Percentiles rank a stretch among this genome's conserved stretches.
phyloP scores from a whole-genome alignment of 2,797 vertebrate species.

The Enteromius mattozi region DNA sequence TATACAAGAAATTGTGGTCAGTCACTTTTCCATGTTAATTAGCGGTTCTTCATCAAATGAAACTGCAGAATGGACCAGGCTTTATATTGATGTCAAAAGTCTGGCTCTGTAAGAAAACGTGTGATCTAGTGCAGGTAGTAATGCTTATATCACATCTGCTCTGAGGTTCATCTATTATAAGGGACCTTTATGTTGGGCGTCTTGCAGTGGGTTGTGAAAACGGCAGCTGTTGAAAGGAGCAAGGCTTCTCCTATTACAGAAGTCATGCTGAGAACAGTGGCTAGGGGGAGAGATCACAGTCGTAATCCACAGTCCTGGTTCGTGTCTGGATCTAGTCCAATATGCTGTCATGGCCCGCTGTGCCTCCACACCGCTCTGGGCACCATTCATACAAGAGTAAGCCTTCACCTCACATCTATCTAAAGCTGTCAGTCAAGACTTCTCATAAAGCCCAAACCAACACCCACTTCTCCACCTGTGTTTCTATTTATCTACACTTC shows the following conservation, averaged over 20 bases:
- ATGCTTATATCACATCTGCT: slow-evolving; percentile 17
- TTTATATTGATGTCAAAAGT: not conserved
- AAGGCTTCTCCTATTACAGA: slow-evolving; percentile 54
- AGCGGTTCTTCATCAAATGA: not conserved
- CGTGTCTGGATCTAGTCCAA: slow-evolving; percentile 68
- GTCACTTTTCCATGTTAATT: not conserved
- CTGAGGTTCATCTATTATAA: slow-evolving; percentile 7
- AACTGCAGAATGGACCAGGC: not conserved
- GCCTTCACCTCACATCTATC: slow-evolving; percentile 39
- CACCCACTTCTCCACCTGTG: slow-evolving; percentile 25
- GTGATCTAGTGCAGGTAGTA: not conserved
- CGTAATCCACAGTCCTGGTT: slow-evolving; percentile 74
- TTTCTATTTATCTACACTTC: slow-evolving; percentile 25
- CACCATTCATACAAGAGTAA: slow-evolving; percentile 46
- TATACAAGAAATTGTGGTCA: not conserved
- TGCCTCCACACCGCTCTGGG: slow-evolving; percentile 21
- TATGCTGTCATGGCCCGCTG: slow-evolving; percentile 55
- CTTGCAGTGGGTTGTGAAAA: slow-evolving; percentile 38
- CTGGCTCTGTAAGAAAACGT: not conserved
- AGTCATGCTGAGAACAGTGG: slow-evolving; percentile 56
- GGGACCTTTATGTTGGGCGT: slow-evolving; percentile 5
- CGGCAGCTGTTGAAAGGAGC: slow-evolving; percentile 51
- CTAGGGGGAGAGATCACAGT: slow-evolving; percentile 62
- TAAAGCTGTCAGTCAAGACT: slow-evolving; percentile 51
- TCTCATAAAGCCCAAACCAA: slow-evolving; percentile 29